Evolutionary conservation across 1,140 invertebrate genomes (phyloP), one percentile per base, ranked within the genome.

Genomic region (Pygmarrhopalites habei): DNA sequence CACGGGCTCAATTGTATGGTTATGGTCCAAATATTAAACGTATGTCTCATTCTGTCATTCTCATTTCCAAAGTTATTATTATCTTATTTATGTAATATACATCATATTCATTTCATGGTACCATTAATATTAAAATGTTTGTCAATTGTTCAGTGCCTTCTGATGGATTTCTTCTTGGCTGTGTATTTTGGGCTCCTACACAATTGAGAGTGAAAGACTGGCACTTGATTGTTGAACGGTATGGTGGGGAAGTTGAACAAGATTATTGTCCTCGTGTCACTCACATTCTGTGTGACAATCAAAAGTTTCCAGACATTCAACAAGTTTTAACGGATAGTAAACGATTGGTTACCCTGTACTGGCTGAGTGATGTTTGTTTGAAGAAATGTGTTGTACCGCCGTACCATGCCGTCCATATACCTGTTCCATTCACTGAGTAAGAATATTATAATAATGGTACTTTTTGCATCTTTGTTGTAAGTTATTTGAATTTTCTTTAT

Each of bases 381-480:
- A 85, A 87, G 56, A 87, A 91, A 69, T 88, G 89, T 73, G 84
- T 95, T 72, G 72, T 85, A 59, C 90, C 92, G 1, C 94, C 95
- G 0, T 96, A 89, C 86, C 87, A 91, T 70, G 90, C 90, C 2
- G 75, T 95, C 32, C 94, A 98, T 76, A 81, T 96, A 70, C 95
- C 94, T 1, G 83, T 86, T 30, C 83, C 89, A 19, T 92, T 88
- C 75, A 81, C 83, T 53, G 75, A 65, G 68, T 71, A 67, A 60
- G 57, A n/a, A n/a, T n/a, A n/a, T 25, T 43, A 7, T 35, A 35
- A 35, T 35, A 7, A 7, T 35, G 5, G 5, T 35, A 35, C 5
- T 5, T 15, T 5, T 35, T 35, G 5, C 5, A 7, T 35, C 15
- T 7, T 35, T 35, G 5, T 15, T 35, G 5, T 7, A 15, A 35